Base-by-base conservation (phyloP, 2,888 invertebrate species). In the Orthosia gracilis region DNA sequence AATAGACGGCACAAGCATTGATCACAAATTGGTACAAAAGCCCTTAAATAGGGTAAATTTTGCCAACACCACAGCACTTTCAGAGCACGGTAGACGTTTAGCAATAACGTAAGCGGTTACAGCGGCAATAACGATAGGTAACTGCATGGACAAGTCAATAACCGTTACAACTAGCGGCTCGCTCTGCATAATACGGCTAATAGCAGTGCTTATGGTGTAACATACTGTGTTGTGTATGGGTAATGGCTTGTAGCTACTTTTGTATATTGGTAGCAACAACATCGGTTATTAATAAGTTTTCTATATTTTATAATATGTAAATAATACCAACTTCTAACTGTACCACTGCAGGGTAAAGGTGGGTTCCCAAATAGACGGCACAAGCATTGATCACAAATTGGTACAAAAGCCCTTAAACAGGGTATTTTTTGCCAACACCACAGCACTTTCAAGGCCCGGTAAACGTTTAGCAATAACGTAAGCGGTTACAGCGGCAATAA, bases 61-160 rank as follows among this genome's bases (percentile, higher is more conserved):
- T 70, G 59, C 45, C 23, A 73, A 47, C 57, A 23, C 50, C 55
- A 45, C 31, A 64, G 59, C 69, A 47, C 54, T 72, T 64, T 26
- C 58, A 72, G 74, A 69, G n/a, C 58, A 31, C 40, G 50, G 80
- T 76, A 83, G 80, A 62, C 69, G 67, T 78, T 79, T 73, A n/a
- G 76, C 76, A 88, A 80, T 87, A 84, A 84, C 69, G 80, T 82
- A 82, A 78, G 73, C 85, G 80, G 70, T 85, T 76, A 87, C 78
- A 81, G 78, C 69, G 59, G 77, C 84, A 81, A 89, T 89, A 89
- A 78, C 84, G 73, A 70, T 83, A 80, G 76, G 80, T 80, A 83
- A 84, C 84, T 85, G 78, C 77, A 83, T 79, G 82, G 69, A 84
- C 86, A 84, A 78, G 80, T 82, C 83, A 68, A 86, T 89, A 89